Base-by-base conservation (phyloP, 2,888 invertebrate genomes). In the Conomelus anceps region DNA sequence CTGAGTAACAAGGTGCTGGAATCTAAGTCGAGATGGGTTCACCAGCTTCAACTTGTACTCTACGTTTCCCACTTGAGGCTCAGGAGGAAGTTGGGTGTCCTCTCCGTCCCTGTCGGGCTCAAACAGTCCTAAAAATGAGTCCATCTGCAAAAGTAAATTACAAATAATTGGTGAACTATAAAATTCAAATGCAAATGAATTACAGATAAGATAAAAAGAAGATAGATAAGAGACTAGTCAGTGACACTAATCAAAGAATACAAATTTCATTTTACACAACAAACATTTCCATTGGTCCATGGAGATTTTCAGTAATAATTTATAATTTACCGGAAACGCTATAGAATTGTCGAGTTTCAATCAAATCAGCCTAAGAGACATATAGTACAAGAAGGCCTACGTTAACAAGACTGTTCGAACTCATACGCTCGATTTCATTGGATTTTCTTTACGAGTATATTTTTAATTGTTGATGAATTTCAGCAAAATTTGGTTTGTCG, bases 1-100 rank as follows among this genome's bases (percentile, higher is more conserved):
- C 95, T 99, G 99, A 0, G 99, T 99, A 22, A 99, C 98, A 29
- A 99, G 94, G 94, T 99, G 99, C 93, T 99, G 98, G 92, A 98
- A 97, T 90, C 99, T 95, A 92, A 97, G 96, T 93, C 97, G 96
- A 23, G 98, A 97, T 0, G 99, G 98, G 93, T 97, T 97, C 9
- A 99, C 97, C 89, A 99, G 94, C 92, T 99, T 98, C 90, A 99
- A 93, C 94, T 99, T 99, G 93, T 99, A 99, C 93, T 99, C 99
- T 29, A 99, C 96, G 93, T 99, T 99, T 11, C 99, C 99, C 92
- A 98, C 96, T 93, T 98, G 97, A 0, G 98, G 98, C 93, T 98
- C 98, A 0, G 98, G 98, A 0, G 98, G 98, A 41, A 98, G 94
- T 26, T 91, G 91, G 29, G 90, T 90, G 94, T 94, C 93, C 93